Evolutionary conservation across 2,113 vertebrate genomes (phyloP).

Genomic region (Pardalotus punctatus): DNA sequence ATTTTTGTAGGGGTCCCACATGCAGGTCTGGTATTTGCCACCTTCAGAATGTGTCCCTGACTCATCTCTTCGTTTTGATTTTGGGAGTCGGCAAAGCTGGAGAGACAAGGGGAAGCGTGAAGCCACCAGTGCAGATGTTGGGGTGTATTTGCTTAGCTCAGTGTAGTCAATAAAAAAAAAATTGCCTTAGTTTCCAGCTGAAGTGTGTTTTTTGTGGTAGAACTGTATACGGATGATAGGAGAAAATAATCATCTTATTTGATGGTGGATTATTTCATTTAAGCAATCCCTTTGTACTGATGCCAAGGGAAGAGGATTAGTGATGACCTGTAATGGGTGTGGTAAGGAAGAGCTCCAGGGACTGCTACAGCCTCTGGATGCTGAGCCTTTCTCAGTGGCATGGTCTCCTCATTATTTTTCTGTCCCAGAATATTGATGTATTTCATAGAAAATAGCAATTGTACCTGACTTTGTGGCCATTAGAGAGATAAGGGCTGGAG

Average conservation of each 20-base stretch:
- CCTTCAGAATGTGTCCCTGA: neutral
- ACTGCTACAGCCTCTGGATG: slow-evolving; percentile 5
- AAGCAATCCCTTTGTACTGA: slow-evolving; percentile 41
- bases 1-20: neutral
- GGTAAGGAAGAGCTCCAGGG: slow-evolving; percentile 21
- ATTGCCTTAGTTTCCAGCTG: neutral
- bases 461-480: neutral
- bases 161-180: neutral
- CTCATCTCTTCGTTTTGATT: neutral
- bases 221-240: neutral
- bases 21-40: neutral
- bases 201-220: neutral
- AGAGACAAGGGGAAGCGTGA: neutral
- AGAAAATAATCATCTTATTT: slow-evolving; percentile 21
- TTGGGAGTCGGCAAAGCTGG: neutral
- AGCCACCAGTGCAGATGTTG: fast-evolving
- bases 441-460: neutral
- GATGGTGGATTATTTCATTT: slow-evolving; percentile 28
- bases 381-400: neutral
- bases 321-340: neutral
- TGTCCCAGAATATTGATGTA: neutral
- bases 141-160: neutral
- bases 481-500: neutral
- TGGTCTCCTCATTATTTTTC: neutral
- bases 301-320: slow-evolving; percentile 39